phyloP scores from a whole-genome alignment of 2,113 vertebrate genomes.

The Tragelaphus scriptus region DNA sequence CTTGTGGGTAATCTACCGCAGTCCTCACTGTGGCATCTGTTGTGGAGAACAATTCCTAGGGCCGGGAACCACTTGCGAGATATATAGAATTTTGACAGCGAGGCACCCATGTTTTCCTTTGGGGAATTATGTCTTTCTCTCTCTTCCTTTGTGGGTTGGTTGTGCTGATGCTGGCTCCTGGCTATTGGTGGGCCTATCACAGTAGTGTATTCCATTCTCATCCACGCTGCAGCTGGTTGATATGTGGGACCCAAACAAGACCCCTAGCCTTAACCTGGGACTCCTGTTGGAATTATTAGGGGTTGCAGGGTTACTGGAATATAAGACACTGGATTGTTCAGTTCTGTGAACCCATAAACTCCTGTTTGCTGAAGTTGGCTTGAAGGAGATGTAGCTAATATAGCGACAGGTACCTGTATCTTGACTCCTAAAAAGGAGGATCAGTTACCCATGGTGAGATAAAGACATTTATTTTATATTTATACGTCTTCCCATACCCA shows the following conservation, averaged over 20 bases:
- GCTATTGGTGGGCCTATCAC: not conserved
- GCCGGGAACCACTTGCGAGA: not conserved
- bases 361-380: not conserved
- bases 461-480: not conserved
- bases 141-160: not conserved
- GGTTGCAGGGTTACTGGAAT: not conserved
- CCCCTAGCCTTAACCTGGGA: not conserved
- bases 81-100: not conserved
- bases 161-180: not conserved
- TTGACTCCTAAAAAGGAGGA: not conserved
- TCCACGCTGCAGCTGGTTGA: not conserved
- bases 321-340: not conserved
- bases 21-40: too few relatives aligned
- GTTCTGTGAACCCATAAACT: not conserved
- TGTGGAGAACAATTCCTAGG: not conserved
- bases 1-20: not conserved
- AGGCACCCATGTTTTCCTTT: not conserved
- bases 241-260: not conserved
- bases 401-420: not conserved
- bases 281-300: not conserved
- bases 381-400: not conserved
- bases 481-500: not conserved
- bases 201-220: not conserved
- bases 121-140: accelerated
- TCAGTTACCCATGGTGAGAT: too few relatives aligned